These are phyloP conservation scores for Onychorhynchus coronatus DNA, from an alignment of 2,113 vertebrate species.

Conservation along the genomic window DNA sequence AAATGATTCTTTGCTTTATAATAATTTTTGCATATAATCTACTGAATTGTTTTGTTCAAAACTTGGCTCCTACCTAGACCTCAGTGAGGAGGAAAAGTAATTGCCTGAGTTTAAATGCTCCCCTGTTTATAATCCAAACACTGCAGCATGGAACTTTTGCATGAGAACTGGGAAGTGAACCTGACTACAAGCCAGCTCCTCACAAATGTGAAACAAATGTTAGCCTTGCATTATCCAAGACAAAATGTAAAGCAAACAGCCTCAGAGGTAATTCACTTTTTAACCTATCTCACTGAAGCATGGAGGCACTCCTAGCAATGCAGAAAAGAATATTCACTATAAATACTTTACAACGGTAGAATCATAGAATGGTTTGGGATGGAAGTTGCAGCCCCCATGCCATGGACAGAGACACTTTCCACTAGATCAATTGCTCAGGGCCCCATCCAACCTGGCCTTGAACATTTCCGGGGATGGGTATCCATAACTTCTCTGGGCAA, in stretches of 20 bases:
- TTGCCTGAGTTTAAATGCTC: slow-evolving; percentile 53
- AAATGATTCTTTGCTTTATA: not conserved
- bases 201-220: slow-evolving; percentile 64
- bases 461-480: not conserved
- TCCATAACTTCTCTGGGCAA: not conserved
- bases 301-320: not conserved
- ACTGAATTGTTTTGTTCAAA: slow-evolving; percentile 53
- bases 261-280: not conserved
- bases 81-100: slow-evolving; percentile 39
- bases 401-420: not conserved
- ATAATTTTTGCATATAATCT: slow-evolving; percentile 47
- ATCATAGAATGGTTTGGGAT: not conserved
- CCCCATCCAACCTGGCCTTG: not conserved
- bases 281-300: not conserved
- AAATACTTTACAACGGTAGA: not conserved
- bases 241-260: not conserved
- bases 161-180: slow-evolving; percentile 56
- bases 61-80: slow-evolving; percentile 42
- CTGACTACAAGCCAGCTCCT: slow-evolving; percentile 33
- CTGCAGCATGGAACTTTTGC: not conserved
- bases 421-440: not conserved
- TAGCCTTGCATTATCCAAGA: not conserved
- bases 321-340: not conserved
- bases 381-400: not conserved
- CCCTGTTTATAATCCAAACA: slow-evolving; percentile 50